These are phyloP conservation scores for human (Homo sapiens) DNA, from an alignment of 2,113 vertebrate genomes.

Conservation along the genomic window GRCh38 chr11:78399001-78399500, in stretches of 20 bases:
- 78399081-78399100: conserved; percentile 5
- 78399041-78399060: not conserved
- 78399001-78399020: not conserved
- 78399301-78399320: not conserved
- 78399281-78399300: not conserved
- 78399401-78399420: not conserved
- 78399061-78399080: not conserved
- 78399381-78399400: not conserved
- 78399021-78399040: not conserved
- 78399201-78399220: not conserved
- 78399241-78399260: not conserved
- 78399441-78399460: not conserved
- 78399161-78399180: not conserved
- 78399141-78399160: not conserved
- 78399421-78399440: not conserved
- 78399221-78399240: not conserved
- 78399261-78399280: not conserved
- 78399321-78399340: not conserved
- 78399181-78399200: not conserved
- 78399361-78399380: not conserved
- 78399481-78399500: not conserved
- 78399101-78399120: not conserved
- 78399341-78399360: not conserved
- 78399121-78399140: not conserved
- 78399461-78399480: not conserved